These are phyloP conservation scores for Pimephales promelas DNA, from an alignment of 2,113 vertebrate species.

Conservation along the genomic window DNA sequence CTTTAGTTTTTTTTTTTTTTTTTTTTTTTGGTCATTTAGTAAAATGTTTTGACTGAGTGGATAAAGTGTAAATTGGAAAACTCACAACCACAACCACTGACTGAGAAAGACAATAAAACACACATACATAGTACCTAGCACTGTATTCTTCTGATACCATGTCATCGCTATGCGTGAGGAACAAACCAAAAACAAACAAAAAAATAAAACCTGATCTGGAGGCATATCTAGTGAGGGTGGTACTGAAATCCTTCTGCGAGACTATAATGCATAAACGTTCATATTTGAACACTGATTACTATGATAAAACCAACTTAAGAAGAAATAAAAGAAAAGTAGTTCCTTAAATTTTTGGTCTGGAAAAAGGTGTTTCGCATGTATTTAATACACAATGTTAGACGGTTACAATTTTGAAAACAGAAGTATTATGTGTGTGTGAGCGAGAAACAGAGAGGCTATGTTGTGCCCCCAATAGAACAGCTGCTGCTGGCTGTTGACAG, in stretches of 20 bases:
- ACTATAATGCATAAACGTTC: not conserved
- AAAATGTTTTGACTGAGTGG: not conserved
- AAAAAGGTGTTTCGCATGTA: not conserved
- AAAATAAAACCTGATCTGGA: not conserved
- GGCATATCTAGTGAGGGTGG: not conserved
- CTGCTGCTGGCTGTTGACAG: conserved; percentile 84
- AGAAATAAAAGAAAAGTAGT: not conserved
- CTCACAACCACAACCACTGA: not conserved
- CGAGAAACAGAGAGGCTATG: conserved; percentile 61
- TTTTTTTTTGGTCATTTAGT: not conserved
- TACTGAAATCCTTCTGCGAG: not conserved
- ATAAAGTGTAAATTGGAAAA: not conserved
- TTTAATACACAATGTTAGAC: conserved; percentile 17
- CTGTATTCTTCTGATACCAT: not conserved
- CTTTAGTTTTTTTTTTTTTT: no score
- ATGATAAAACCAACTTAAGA: not conserved
- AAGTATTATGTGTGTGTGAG: conserved; percentile 58
- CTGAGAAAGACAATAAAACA: not conserved
- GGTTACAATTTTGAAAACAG: conserved; percentile 12
- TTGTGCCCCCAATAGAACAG: conserved; percentile 70
- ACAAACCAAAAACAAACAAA: not conserved
- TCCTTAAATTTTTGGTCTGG: not conserved
- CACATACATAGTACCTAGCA: not conserved
- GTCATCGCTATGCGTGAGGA: not conserved
- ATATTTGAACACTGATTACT: not conserved